Conservation (phyloP, 2,797 vertebrate species). For the Mareca strepera region DNA sequence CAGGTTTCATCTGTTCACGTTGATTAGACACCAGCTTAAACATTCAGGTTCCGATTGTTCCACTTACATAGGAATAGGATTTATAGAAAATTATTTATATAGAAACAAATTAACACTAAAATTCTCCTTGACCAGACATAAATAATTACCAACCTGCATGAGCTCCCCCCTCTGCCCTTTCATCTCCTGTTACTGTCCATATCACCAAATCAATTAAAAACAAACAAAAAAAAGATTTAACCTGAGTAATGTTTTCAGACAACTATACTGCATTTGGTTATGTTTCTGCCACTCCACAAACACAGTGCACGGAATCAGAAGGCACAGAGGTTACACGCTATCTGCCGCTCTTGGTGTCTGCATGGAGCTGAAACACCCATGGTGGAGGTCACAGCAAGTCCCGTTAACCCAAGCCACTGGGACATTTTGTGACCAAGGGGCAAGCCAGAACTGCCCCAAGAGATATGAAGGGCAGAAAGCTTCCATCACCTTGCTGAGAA, state of each 20-base stretch:
- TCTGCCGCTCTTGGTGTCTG: neutral
- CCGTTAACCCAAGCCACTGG: accelerated
- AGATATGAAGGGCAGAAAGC: neutral
- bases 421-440: neutral
- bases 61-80: neutral
- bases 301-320: neutral
- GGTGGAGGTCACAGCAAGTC: neutral
- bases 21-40: neutral
- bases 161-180: neutral
- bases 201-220: neutral
- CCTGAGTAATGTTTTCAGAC: neutral
- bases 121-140: neutral
- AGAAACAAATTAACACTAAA: neutral
- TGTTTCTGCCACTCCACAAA: neutral
- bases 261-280: neutral
- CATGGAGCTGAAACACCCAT: neutral
- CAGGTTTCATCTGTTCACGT: neutral
- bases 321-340: neutral
- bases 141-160: neutral
- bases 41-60: neutral
- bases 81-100: neutral
- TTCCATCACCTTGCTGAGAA: neutral
- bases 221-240: neutral
- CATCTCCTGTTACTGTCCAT: neutral
- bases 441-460: accelerated